phyloP scores from a whole-genome alignment of 2,888 invertebrate genomes.

The Drosophila buzzatii region DNA sequence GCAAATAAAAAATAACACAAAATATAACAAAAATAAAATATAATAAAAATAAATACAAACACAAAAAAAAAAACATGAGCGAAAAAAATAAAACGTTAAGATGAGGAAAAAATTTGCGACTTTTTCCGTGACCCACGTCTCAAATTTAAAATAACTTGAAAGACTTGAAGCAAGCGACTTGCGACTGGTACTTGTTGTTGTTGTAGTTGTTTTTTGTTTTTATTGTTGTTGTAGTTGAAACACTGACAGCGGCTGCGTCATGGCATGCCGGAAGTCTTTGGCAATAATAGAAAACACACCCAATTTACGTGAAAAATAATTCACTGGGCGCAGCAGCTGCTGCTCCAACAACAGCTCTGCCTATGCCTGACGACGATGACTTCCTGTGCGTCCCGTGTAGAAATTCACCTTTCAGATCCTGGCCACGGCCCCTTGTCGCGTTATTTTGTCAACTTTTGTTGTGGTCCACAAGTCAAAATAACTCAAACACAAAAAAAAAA shows the following conservation, averaged over 20 bases:
- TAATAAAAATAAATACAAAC: not conserved
- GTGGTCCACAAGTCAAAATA: slow-evolving; percentile 60
- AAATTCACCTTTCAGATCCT: slow-evolving; percentile 57
- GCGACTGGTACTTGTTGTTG: slow-evolving; percentile 26
- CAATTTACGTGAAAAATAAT: slow-evolving; percentile 73
- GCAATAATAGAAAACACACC: slow-evolving; percentile 81
- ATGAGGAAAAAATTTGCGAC: slow-evolving; percentile 40
- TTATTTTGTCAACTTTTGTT: slow-evolving; percentile 72
- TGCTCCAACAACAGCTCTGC: slow-evolving; percentile 20
- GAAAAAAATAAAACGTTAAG: slow-evolving; percentile 18
- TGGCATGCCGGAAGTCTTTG: slow-evolving; percentile 75
- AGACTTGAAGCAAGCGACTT: slow-evolving; percentile 67
- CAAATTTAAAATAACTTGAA: slow-evolving; percentile 76
- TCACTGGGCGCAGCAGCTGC: slow-evolving; percentile 66
- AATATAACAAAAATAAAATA: slow-evolving; percentile 8
- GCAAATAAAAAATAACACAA: slow-evolving; percentile 10
- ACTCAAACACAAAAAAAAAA: slow-evolving; percentile 21
- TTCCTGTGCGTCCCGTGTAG: slow-evolving; percentile 46
- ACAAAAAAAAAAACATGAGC: slow-evolving; percentile 10
- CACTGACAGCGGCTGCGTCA: slow-evolving; percentile 68
- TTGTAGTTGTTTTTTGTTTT: slow-evolving; percentile 19
- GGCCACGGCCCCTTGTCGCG: slow-evolving; percentile 32
- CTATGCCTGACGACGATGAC: slow-evolving; percentile 3
- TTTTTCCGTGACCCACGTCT: slow-evolving; percentile 55
- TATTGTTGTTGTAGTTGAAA: slow-evolving; percentile 22